phyloP scores from a whole-genome alignment of 2,797 vertebrate species.

The Tinamus major region DNA sequence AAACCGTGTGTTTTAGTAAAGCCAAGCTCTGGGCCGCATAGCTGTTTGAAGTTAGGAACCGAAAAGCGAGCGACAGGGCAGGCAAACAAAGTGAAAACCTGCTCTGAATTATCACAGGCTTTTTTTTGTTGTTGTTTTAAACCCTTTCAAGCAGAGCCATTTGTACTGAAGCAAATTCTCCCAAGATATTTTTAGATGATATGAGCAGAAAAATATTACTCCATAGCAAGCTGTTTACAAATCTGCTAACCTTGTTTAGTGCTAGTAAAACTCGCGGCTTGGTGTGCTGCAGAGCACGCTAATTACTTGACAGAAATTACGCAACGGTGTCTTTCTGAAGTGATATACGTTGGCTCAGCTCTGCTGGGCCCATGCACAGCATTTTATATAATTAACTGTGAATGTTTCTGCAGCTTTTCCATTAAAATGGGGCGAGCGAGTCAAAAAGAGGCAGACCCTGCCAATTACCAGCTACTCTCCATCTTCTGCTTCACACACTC shows the following conservation, averaged over 20 bases:
- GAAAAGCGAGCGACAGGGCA: not conserved
- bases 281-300: not conserved
- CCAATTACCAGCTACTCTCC: fast-evolving
- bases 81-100: not conserved
- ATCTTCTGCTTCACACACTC: not conserved
- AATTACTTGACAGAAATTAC: constrained; percentile 31
- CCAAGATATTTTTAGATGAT: constrained; percentile 18
- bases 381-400: not conserved
- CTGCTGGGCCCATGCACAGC: not conserved
- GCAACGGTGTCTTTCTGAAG: not conserved
- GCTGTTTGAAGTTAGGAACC: not conserved
- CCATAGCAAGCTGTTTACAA: constrained; percentile 51
- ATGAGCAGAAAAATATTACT: constrained; percentile 50
- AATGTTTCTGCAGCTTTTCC: constrained; percentile 36
- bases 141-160: constrained; percentile 39
- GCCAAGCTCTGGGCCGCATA: not conserved
- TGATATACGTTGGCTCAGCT: not conserved
- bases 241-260: constrained; percentile 32
- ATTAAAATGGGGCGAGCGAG: not conserved
- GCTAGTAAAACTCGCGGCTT: constrained; percentile 17
- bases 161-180: constrained; percentile 23
- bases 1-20: not conserved
- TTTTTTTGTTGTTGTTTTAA: not conserved
- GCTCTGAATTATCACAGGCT: constrained; percentile 29
- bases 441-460: not conserved